These are phyloP conservation scores for Zaprionus lineosus DNA, from an alignment of 2,888 invertebrate species.

Conservation along the genomic window DNA sequence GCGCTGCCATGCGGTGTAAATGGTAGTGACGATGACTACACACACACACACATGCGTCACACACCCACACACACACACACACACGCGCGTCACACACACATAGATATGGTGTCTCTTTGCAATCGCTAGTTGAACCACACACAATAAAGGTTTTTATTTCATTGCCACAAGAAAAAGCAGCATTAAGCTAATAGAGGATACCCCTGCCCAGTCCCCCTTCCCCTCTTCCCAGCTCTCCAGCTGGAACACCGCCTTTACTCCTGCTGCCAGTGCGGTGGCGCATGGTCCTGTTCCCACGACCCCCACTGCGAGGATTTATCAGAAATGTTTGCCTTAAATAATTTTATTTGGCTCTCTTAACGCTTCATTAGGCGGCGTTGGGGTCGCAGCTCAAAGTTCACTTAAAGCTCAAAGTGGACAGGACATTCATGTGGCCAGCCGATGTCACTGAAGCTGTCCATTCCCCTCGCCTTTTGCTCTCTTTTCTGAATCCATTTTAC, in stretches of 20 bases:
- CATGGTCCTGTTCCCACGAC: not conserved
- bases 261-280: not conserved
- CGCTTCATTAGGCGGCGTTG: slow-evolving; percentile 34
- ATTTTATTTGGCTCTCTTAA: slow-evolving; percentile 16
- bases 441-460: slow-evolving; percentile 19
- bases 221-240: not conserved
- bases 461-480: slow-evolving; percentile 6
- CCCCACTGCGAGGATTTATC: not conserved
- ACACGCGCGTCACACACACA: not conserved
- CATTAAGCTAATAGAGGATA: slow-evolving; percentile 40
- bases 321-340: slow-evolving; percentile 23
- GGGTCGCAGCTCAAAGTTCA: slow-evolving; percentile 19
- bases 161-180: slow-evolving; percentile 49
- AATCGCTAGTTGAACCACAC: slow-evolving; percentile 56
- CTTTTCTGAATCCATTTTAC: slow-evolving; percentile 8
- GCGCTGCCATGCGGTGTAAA: slow-evolving; percentile 56
- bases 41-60: slow-evolving; percentile 12
- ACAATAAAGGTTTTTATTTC: slow-evolving; percentile 61
- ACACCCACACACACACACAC: slow-evolving; percentile 1
- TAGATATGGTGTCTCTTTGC: slow-evolving; percentile 38
- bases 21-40: slow-evolving; percentile 40
- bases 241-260: not conserved
- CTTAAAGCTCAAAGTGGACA: slow-evolving; percentile 36
- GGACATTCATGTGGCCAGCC: slow-evolving; percentile 38
- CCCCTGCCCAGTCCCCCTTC: not conserved